Conservation (phyloP, 2,888 invertebrate species). For the Xanthia icteritia region DNA sequence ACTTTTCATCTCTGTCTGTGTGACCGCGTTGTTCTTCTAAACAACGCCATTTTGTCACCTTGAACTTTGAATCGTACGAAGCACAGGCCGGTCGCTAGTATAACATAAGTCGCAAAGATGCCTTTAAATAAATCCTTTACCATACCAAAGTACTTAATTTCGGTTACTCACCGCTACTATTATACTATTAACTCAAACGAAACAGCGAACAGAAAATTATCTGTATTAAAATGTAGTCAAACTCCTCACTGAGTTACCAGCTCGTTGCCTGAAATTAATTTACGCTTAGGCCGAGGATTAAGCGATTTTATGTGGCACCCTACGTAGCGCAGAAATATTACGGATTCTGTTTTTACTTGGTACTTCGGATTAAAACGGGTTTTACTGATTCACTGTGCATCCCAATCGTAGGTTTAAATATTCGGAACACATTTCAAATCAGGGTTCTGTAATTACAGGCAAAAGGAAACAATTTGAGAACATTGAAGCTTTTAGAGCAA, state of each 20-base stretch:
- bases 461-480: not conserved
- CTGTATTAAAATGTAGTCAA: slow-evolving; percentile 40
- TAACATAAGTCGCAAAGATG: too few species aligned
- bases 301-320: slow-evolving; percentile 32
- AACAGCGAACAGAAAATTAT: slow-evolving; percentile 32
- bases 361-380: slow-evolving; percentile 10
- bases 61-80: not conserved
- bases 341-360: slow-evolving; percentile 30
- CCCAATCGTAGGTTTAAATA: slow-evolving; percentile 1
- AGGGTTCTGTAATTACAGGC: not conserved
- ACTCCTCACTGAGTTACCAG: slow-evolving; percentile 39
- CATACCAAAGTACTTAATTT: not conserved
- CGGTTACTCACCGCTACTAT: not conserved
- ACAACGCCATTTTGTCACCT: not conserved
- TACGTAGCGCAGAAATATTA: slow-evolving; percentile 24
- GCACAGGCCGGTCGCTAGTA: not conserved
- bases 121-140: not conserved
- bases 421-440: not conserved
- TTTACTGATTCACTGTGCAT: slow-evolving; percentile 2
- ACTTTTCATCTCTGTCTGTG: not conserved
- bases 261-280: slow-evolving; percentile 53
- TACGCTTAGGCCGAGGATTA: slow-evolving; percentile 44
- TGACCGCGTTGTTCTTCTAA: not conserved
- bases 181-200: slow-evolving; percentile 8
- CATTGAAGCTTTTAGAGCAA: not conserved